These are phyloP conservation scores for Leptinotarsa tumamoca DNA, from an alignment of 2,888 invertebrate genomes.

Conservation along the genomic window DNA sequence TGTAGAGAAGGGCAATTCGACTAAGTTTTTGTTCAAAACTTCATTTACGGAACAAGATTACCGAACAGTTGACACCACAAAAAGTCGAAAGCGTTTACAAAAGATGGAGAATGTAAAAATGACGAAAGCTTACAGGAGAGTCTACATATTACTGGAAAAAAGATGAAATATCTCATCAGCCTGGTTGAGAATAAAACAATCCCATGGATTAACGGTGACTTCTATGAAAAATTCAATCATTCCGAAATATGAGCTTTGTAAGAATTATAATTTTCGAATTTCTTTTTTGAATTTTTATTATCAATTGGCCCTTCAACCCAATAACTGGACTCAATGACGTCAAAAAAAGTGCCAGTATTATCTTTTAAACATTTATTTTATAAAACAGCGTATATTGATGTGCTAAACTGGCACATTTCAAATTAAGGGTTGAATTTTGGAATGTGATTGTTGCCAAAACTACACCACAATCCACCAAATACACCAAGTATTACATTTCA, in stretches of 20 bases:
- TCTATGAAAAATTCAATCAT: conserved; percentile 8
- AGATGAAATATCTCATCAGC: conserved; percentile 16
- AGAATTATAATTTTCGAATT: conserved; percentile 20
- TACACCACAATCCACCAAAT: conserved; percentile 17
- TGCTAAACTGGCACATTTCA: conserved; percentile 9
- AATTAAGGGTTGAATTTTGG: conserved; percentile 11
- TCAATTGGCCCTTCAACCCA: conserved; percentile 13
- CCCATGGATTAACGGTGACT: conserved; percentile 15
- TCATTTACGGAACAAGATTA: background rate
- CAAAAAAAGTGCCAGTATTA: conserved; percentile 16
- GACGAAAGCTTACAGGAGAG: conserved; percentile 13
- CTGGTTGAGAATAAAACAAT: conserved; percentile 14
- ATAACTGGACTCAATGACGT: conserved; percentile 1
- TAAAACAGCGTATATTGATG: conserved; percentile 1
- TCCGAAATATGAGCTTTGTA: conserved; percentile 15
- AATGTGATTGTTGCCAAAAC: conserved; percentile 5
- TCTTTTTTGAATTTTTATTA: background rate
- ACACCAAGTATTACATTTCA: conserved; percentile 11
- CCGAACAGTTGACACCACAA: background rate
- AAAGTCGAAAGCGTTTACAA: background rate
- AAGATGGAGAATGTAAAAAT: conserved; percentile 5
- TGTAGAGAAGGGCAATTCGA: background rate
- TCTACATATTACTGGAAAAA: conserved; percentile 11
- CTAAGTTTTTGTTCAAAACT: background rate
- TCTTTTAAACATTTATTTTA: conserved; percentile 8